Evolutionary conservation across 2,888 invertebrate genomes (phyloP).

Genomic region (Volucella zonaria): DNA sequence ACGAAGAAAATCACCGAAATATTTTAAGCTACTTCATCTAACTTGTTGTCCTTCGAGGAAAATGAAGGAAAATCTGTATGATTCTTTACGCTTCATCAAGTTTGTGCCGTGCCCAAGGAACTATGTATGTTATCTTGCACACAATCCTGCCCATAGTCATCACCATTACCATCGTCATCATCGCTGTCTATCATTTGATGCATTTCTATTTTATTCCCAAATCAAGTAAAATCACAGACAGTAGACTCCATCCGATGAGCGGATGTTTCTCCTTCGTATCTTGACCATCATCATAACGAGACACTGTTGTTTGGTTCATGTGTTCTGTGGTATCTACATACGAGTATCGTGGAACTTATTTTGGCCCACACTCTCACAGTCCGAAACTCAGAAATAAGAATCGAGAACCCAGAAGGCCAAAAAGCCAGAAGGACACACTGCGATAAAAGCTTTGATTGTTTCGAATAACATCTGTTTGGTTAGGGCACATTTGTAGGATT

Average conservation of each 20-base stretch:
- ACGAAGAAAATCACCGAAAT: constrained; percentile 6
- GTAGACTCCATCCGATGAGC: constrained; percentile 26
- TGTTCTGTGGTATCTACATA: not conserved
- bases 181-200: constrained; percentile 33
- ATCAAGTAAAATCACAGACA: constrained; percentile 42
- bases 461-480: constrained; percentile 23
- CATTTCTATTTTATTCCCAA: constrained; percentile 51
- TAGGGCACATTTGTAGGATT: constrained; percentile 12
- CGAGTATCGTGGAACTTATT: constrained; percentile 19
- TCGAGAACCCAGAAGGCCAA: not conserved
- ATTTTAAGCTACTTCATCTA: constrained; percentile 44
- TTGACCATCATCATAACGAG: constrained; percentile 22
- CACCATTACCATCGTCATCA: not conserved
- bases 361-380: not conserved
- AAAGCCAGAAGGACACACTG: constrained; percentile 11
- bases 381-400: too few species aligned
- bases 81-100: constrained; percentile 60
- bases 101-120: constrained; percentile 29
- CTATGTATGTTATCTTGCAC: constrained; percentile 11
- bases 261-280: constrained; percentile 25
- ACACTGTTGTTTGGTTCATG: constrained; percentile 6
- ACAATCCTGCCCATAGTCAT: constrained; percentile 12
- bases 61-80: constrained; percentile 4
- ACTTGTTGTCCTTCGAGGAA: not conserved
- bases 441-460: constrained; percentile 57